phyloP scores from a whole-genome alignment of 1,140 invertebrate genomes.

The Drosophila navojoa region DNA sequence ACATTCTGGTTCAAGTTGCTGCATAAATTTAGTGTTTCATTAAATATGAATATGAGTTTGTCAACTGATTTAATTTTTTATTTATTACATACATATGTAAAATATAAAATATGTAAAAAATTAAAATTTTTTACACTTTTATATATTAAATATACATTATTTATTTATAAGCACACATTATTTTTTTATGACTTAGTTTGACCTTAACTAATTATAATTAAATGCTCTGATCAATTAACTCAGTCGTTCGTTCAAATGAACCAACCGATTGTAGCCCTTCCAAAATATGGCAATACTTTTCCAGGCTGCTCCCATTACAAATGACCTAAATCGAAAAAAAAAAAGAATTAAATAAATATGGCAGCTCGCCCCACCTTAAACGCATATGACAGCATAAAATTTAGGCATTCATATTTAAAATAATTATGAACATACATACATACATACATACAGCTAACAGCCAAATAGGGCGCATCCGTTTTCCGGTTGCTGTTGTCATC shows the following conservation, averaged over 20 bases:
- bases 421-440: background rate
- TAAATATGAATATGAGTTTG: too few relatives aligned
- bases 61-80: too few relatives aligned
- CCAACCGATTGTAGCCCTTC: background rate
- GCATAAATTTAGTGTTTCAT: too few relatives aligned
- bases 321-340: constrained; percentile 33
- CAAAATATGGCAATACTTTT: constrained; percentile 58
- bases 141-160: too few relatives aligned
- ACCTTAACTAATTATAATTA: too few relatives aligned
- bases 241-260: background rate
- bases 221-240: too few relatives aligned
- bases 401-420: background rate
- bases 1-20: too few relatives aligned
- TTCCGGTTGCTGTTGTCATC: constrained; percentile 51
- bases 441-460: constrained; percentile 2
- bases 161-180: too few relatives aligned
- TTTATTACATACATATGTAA: too few relatives aligned
- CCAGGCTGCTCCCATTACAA: constrained; percentile 51
- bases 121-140: too few relatives aligned
- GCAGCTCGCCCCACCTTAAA: constrained; percentile 7
- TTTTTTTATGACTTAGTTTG: too few relatives aligned
- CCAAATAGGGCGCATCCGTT: constrained; percentile 74
- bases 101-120: too few relatives aligned
- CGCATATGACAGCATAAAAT: constrained; percentile 13
- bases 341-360: constrained; percentile 17